phyloP scores from a whole-genome alignment of 2,888 invertebrate genomes.

The Caenorhabditis afra region DNA sequence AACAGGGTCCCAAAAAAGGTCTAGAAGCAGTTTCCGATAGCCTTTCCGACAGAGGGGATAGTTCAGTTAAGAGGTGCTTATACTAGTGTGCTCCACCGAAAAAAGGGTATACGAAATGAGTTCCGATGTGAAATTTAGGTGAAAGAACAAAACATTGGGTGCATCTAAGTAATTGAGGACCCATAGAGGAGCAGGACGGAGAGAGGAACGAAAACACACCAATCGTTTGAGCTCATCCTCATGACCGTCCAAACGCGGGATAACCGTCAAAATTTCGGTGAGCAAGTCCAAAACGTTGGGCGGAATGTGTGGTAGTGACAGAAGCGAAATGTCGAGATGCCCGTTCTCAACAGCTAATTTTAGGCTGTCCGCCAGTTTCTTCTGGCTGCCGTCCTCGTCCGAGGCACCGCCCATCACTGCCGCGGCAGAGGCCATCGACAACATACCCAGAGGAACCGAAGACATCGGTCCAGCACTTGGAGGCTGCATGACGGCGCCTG shows the following conservation, averaged over 20 bases:
- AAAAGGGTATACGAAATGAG: too few relatives aligned
- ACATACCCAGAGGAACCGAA: constrained; percentile 39
- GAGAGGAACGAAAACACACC: constrained; percentile 34
- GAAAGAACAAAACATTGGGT: too few relatives aligned
- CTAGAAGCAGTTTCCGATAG: too few relatives aligned
- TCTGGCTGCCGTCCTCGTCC: constrained; percentile 39
- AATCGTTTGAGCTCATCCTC: constrained; percentile 48
- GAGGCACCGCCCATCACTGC: constrained; percentile 8
- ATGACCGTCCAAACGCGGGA: constrained; percentile 48
- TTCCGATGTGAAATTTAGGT: too few relatives aligned
- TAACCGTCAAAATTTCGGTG: constrained; percentile 52
- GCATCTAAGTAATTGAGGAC: too few relatives aligned
- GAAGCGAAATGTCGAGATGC: constrained; percentile 50
- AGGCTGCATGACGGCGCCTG: constrained; percentile 33
- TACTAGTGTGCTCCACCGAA: background rate
- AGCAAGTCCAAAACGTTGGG: constrained; percentile 55
- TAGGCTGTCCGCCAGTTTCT: constrained; percentile 51
- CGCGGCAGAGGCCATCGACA: constrained; percentile 9
- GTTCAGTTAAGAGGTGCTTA: too few relatives aligned
- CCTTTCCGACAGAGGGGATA: too few relatives aligned
- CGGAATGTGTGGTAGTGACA: constrained; percentile 57
- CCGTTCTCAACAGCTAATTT: constrained; percentile 58
- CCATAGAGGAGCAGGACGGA: background rate
- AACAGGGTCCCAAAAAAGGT: background rate
- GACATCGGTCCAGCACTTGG: constrained; percentile 7